These are phyloP conservation scores for Andrena hattorfiana DNA, from an alignment of 2,888 invertebrate species.

Conservation along the genomic window DNA sequence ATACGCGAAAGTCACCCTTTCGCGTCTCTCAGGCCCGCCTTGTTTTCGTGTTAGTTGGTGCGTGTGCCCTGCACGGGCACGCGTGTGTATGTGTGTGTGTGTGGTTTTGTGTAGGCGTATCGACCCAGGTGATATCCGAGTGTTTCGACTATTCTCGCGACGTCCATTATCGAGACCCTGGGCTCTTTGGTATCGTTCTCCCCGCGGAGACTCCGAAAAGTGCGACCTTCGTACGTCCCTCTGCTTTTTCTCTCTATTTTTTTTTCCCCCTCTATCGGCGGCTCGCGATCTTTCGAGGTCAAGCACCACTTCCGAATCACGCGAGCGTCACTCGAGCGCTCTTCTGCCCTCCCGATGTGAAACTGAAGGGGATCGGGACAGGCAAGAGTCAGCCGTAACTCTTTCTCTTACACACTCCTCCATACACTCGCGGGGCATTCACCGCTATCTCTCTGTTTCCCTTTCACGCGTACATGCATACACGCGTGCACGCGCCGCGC, in stretches of 20 bases:
- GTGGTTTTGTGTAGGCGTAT: slow-evolving; percentile 12
- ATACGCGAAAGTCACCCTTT: neutral
- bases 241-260: slow-evolving; percentile 16
- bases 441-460: slow-evolving; percentile 4
- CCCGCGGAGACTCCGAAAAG: slow-evolving; percentile 71
- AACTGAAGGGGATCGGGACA: slow-evolving; percentile 50
- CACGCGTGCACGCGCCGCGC: neutral
- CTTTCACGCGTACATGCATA: slow-evolving; percentile 14
- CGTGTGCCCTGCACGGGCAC: neutral
- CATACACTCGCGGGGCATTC: slow-evolving; percentile 10
- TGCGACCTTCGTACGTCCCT: slow-evolving; percentile 56
- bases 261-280: slow-evolving; percentile 13
- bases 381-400: slow-evolving; percentile 51
- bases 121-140: slow-evolving; percentile 42
- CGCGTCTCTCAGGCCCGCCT: neutral
- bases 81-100: neutral
- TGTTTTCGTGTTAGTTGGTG: neutral
- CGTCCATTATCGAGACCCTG: slow-evolving; percentile 79
- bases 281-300: slow-evolving; percentile 54
- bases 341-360: slow-evolving; percentile 50
- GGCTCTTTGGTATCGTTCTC: slow-evolving; percentile 83
- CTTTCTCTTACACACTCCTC: slow-evolving; percentile 38
- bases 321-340: slow-evolving; percentile 67
- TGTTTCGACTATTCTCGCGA: slow-evolving; percentile 57
- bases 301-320: slow-evolving; percentile 64